Conservation (phyloP, 2,797 vertebrate species). For the Pseudotriccus pelzelni region DNA sequence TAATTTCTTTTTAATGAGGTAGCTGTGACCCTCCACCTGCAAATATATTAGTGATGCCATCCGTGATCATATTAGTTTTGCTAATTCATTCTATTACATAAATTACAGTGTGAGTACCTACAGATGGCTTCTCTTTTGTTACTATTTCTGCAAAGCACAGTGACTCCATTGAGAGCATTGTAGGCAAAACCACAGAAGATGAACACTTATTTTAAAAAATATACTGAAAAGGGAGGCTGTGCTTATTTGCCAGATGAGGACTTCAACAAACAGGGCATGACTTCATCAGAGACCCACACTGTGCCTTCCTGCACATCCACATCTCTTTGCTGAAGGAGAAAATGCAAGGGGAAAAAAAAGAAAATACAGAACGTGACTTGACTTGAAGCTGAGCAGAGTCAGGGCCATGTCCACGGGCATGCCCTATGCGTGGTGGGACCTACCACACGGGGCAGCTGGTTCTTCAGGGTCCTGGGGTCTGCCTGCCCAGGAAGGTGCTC, state of each 20-base stretch:
- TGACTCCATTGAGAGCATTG: background rate
- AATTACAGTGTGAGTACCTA: background rate
- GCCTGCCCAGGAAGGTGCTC: background rate
- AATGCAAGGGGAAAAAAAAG: background rate
- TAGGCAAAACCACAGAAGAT: background rate
- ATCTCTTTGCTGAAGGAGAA: background rate
- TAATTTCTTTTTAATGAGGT: background rate
- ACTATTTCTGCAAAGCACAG: background rate
- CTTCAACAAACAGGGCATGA: background rate
- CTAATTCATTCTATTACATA: background rate
- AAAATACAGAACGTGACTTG: background rate
- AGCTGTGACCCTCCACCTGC: background rate
- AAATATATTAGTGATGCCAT: background rate
- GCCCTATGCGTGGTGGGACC: background rate
- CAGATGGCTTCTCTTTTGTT: background rate
- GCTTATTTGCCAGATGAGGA: background rate
- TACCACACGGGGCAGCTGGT: fast-evolving
- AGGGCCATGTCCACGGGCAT: fast-evolving
- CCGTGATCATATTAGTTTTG: background rate
- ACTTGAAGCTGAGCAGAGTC: background rate
- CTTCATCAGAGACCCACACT: background rate
- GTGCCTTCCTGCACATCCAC: background rate
- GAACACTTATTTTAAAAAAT: background rate
- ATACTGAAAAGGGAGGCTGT: background rate
- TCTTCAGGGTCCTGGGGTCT: background rate